Evolutionary conservation across 2,888 invertebrate species (phyloP).

Genomic region (Stegophylla sp.): DNA sequence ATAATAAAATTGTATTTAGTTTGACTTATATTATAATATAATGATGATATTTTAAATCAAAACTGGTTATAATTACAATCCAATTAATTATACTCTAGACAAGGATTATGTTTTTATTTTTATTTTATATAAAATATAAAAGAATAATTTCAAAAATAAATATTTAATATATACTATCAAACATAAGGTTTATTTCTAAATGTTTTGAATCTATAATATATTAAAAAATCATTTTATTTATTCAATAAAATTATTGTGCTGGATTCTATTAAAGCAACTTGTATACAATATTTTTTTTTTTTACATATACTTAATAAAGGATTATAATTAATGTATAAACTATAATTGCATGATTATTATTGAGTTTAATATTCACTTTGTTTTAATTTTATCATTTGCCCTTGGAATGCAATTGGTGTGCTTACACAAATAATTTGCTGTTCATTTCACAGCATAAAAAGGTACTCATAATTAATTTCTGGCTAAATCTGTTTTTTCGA

Average conservation of each 20-base stretch:
- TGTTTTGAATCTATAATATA: no score
- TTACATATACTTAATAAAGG: neutral
- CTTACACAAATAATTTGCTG: slow-evolving; percentile 57
- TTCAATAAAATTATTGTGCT: neutral
- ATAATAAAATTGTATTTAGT: no score
- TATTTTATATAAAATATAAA: no score
- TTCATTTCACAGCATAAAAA: slow-evolving; percentile 56
- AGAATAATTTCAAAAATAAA: no score
- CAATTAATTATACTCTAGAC: no score
- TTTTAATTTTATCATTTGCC: slow-evolving; percentile 58
- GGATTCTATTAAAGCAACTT: neutral
- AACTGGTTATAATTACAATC: no score
- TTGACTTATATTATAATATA: no score
- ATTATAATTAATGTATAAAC: neutral
- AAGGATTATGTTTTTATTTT: no score
- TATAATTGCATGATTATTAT: slow-evolving; percentile 53
- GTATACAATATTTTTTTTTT: neutral
- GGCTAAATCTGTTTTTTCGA: slow-evolving; percentile 48
- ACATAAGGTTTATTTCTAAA: no score
- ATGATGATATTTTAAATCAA: no score
- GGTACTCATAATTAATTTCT: slow-evolving; percentile 50
- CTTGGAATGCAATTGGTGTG: slow-evolving; percentile 58
- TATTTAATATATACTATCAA: no score
- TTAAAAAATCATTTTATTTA: neutral
- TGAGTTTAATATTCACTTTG: slow-evolving; percentile 53